phyloP scores from a whole-genome alignment of 2,113 vertebrate species.

The Coreoperca whiteheadi region DNA sequence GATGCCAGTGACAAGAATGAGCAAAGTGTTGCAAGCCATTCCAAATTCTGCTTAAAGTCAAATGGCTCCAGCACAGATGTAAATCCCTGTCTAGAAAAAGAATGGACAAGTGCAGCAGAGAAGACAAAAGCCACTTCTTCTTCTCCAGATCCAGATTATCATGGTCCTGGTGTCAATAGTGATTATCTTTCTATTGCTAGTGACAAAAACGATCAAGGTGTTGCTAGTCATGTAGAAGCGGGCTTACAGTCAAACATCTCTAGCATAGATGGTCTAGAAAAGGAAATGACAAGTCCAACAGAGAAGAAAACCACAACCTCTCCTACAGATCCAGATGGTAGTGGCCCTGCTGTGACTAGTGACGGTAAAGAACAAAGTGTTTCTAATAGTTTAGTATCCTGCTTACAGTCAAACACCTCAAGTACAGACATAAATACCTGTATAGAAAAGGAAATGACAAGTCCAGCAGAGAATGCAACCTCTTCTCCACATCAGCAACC shows the following conservation, averaged over 20 bases:
- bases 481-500: slow-evolving; percentile 7
- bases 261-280: neutral
- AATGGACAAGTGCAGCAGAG: slow-evolving; percentile 3
- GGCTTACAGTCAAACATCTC: slow-evolving; percentile 37
- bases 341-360: neutral
- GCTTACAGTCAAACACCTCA: neutral
- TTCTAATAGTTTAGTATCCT: neutral
- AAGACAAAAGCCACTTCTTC: neutral
- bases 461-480: slow-evolving; percentile 19
- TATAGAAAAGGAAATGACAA: slow-evolving; percentile 17
- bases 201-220: slow-evolving; percentile 29
- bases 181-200: neutral
- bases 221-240: slow-evolving; percentile 43
- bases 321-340: neutral
- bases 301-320: neutral
- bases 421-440: neutral
- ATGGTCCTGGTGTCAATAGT: neutral
- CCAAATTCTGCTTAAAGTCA: slow-evolving; percentile 57
- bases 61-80: neutral
- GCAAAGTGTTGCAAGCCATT: slow-evolving; percentile 53
- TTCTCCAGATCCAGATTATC: neutral
- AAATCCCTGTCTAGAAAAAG: neutral
- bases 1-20: slow-evolving; percentile 33
- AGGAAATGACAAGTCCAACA: neutral
- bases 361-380: neutral